Evolutionary conservation across 37 sponge, comb jelly and placozoan species (phyloP).

Genomic region (Petrosia ficiformis): DNA sequence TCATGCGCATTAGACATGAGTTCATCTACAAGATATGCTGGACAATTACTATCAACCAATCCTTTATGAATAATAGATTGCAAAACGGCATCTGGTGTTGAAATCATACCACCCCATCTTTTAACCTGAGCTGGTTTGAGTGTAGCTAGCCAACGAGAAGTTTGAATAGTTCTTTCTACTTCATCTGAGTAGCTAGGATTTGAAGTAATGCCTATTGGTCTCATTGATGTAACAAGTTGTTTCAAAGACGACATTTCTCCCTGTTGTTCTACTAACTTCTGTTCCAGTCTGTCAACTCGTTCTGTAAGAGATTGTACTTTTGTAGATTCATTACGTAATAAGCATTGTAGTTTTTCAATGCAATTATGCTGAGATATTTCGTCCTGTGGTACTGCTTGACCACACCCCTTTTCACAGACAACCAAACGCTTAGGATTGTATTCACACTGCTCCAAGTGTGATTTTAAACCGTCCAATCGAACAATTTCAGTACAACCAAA

Average conservation of each 20-base stretch:
- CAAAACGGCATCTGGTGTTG: slow-evolving; percentile 90
- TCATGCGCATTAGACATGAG: slow-evolving; percentile 95
- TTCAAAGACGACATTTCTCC: slow-evolving; percentile 70
- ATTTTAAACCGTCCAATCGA: slow-evolving; percentile 65
- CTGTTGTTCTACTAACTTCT: slow-evolving; percentile 36
- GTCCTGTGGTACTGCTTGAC: slow-evolving; percentile 76
- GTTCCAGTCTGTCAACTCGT: slow-evolving; percentile 10
- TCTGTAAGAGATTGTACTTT: neutral
- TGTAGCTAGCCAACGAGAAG: slow-evolving; percentile 62
- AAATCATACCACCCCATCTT: slow-evolving; percentile 98
- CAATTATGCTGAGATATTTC: slow-evolving; percentile 83
- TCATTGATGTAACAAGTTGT: slow-evolving; percentile 44
- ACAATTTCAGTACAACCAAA: slow-evolving; percentile 81
- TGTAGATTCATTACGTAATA: slow-evolving; percentile 4
- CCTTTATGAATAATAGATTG: slow-evolving; percentile 89
- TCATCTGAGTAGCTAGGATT: slow-evolving; percentile 43
- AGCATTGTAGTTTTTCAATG: slow-evolving; percentile 49
- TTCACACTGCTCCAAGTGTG: slow-evolving; percentile 74
- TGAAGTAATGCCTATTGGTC: slow-evolving; percentile 1
- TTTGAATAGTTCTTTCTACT: slow-evolving; percentile 67
- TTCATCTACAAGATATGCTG: slow-evolving; percentile 70
- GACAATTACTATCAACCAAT: slow-evolving; percentile 86
- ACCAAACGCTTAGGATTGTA: slow-evolving; percentile 92
- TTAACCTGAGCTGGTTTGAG: slow-evolving; percentile 71
- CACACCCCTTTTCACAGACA: slow-evolving; percentile 87